Evolutionary conservation across 2,888 invertebrate species (phyloP).

Genomic region (Helobdella robusta): DNA sequence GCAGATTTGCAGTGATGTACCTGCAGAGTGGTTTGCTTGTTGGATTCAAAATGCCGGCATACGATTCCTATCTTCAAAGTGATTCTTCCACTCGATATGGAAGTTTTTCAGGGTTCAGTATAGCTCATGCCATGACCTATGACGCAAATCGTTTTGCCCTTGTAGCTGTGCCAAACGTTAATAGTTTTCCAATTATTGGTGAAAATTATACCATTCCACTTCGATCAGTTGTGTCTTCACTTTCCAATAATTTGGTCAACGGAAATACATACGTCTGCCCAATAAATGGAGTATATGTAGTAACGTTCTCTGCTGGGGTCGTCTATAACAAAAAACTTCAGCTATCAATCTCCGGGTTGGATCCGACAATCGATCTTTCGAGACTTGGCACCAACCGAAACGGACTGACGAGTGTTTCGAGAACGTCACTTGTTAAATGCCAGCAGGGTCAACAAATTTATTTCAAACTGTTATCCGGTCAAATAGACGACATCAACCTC

Average conservation of each 20-base stretch:
- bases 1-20: constrained; percentile 6
- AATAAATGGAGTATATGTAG: neutral
- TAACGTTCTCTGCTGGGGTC: neutral
- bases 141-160: constrained; percentile 18
- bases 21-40: neutral
- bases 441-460: neutral
- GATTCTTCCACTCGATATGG: constrained; percentile 1
- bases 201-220: neutral
- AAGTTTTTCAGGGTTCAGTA: constrained; percentile 28
- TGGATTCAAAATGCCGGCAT: neutral
- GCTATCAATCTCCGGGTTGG: constrained; percentile 1
- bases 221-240: neutral
- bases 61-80: constrained; percentile 1
- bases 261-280: constrained; percentile 24
- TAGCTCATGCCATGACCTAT: constrained; percentile 16
- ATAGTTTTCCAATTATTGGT: neutral
- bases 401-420: constrained; percentile 21
- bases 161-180: constrained; percentile 13
- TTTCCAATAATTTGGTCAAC: constrained; percentile 9
- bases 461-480: constrained; percentile 19
- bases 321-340: neutral
- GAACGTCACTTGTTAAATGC: constrained; percentile 19
- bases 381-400: neutral
- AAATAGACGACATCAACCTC: neutral
- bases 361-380: constrained; percentile 15